phyloP scores from a whole-genome alignment of 2,113 vertebrate species.

The Melanerpes aurifrons region DNA sequence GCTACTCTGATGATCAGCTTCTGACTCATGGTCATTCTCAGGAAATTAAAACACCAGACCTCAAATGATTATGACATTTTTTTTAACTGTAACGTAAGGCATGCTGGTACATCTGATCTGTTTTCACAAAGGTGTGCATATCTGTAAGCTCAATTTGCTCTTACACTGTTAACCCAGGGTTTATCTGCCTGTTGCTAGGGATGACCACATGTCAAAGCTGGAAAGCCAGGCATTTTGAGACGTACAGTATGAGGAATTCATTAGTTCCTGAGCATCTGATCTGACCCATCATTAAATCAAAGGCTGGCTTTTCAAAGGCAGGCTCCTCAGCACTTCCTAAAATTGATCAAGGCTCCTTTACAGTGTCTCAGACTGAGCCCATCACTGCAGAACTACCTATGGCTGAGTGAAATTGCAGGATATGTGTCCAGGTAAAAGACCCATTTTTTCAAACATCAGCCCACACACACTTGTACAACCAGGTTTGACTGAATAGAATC shows the following conservation, averaged over 20 bases:
- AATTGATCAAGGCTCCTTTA: neutral
- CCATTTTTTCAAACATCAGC: neutral
- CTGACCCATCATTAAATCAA: neutral
- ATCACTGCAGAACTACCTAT: neutral
- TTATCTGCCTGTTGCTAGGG: neutral
- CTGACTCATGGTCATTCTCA: neutral
- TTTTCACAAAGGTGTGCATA: neutral
- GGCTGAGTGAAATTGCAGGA: neutral
- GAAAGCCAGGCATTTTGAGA: neutral
- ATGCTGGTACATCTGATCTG: neutral
- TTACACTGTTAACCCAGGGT: neutral
- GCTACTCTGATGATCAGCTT: neutral
- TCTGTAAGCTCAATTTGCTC: neutral
- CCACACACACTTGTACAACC: neutral
- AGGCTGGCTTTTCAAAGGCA: neutral
- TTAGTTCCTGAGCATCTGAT: neutral
- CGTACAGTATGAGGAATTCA: neutral
- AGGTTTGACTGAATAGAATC: neutral
- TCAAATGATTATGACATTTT: neutral
- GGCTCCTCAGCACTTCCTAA: neutral
- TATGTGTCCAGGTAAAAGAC: neutral
- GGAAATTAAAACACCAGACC: neutral
- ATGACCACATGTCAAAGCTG: neutral
- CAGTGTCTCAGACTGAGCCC: neutral
- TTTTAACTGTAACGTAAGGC: neutral